A percentile compares a stretch with the other conserved stretches of the same genome.
Conservation (phyloP, 2,113 vertebrate genomes). For the Raja brachyura region DNA sequence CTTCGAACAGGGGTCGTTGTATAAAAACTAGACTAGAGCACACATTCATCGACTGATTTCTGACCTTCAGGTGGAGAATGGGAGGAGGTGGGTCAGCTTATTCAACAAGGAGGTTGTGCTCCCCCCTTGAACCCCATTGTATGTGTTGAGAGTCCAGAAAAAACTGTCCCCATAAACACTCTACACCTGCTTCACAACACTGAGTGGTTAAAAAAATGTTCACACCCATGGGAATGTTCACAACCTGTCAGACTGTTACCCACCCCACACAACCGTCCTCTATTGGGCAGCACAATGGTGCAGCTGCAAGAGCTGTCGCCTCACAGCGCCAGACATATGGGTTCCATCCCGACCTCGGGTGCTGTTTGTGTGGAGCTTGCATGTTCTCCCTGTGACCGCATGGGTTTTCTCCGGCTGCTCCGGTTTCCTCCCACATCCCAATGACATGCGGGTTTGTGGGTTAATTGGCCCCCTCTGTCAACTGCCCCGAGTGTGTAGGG, state of each 20-base stretch:
- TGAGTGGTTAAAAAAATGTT: neutral
- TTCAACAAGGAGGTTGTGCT: neutral
- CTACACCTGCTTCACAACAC: neutral
- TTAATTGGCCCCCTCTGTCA: no score
- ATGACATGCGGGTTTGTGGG: no score
- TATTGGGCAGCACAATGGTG: no score
- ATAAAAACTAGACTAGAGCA: neutral
- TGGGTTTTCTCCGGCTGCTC: no score
- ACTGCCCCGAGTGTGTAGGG: no score
- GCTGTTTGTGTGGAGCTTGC: no score
- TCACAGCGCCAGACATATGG: no score
- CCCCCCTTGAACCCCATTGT: neutral
- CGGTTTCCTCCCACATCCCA: no score
- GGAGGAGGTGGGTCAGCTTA: neutral
- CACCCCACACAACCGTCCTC: neutral
- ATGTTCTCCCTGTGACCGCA: no score
- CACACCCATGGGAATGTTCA: neutral
- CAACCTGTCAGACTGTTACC: neutral
- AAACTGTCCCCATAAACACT: neutral
- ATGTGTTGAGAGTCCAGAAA: neutral
- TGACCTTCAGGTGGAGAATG: neutral
- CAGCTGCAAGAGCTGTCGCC: no score
- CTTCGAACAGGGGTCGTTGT: neutral
- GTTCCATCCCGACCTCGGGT: no score
- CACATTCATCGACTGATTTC: neutral